A percentile compares a stretch with the other conserved stretches of the same genome.
Evolutionary conservation across 2,888 invertebrate species (phyloP).

Genomic region (Meteorus cinctellus): DNA sequence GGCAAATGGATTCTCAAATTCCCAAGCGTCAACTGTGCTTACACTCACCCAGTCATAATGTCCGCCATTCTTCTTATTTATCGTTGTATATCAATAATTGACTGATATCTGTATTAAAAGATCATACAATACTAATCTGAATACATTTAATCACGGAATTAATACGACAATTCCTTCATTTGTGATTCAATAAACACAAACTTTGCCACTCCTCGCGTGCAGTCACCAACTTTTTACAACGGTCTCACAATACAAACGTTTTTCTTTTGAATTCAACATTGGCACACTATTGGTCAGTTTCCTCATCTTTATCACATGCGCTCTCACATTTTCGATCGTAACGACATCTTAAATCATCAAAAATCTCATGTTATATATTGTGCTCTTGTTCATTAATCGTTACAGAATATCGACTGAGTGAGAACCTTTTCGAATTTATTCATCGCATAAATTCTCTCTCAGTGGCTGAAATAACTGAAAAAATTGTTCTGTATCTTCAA

Average conservation of each 20-base stretch:
- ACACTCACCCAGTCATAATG: constrained; percentile 14
- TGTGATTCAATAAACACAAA: constrained; percentile 3
- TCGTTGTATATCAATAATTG: background rate
- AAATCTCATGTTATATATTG: too few relatives aligned
- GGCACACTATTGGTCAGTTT: constrained; percentile 38
- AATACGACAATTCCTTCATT: constrained; percentile 8
- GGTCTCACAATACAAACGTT: constrained; percentile 44
- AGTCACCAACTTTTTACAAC: constrained; percentile 37
- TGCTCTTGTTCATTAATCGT: too few relatives aligned
- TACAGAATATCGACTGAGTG: too few relatives aligned
- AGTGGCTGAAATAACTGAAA: too few relatives aligned
- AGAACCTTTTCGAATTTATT: too few relatives aligned
- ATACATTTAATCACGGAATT: background rate
- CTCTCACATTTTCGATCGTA: background rate
- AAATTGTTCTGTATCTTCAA: too few relatives aligned
- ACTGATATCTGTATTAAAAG: background rate
- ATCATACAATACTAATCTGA: background rate
- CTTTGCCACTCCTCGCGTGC: background rate
- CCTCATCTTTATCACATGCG: background rate
- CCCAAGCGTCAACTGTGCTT: constrained; percentile 7
- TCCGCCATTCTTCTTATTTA: constrained; percentile 5
- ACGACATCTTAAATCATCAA: background rate
- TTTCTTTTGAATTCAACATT: constrained; percentile 49
- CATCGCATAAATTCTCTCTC: too few relatives aligned
- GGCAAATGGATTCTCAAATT: constrained; percentile 12